A percentile compares a stretch with the other conserved stretches of the same genome.
These are phyloP conservation scores for Chloroceryle aenea DNA, from an alignment of 2,113 vertebrate species.

Conservation along the genomic window DNA sequence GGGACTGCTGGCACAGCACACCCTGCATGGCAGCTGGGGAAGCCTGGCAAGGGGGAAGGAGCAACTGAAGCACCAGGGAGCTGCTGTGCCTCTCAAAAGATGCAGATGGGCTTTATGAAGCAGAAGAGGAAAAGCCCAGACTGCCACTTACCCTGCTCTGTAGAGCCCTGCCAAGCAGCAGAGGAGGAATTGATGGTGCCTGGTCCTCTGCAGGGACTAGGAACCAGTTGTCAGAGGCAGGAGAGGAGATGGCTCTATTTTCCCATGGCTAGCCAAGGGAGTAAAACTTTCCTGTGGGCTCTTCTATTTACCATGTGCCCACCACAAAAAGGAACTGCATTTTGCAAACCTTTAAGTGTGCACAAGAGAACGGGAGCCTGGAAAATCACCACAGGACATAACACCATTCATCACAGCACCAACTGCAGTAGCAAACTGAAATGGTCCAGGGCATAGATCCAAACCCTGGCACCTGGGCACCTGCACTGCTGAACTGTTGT, in stretches of 20 bases:
- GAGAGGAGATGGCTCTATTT: neutral
- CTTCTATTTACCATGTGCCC: neutral
- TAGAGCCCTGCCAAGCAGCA: neutral
- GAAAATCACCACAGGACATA: neutral
- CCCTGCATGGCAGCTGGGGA: neutral
- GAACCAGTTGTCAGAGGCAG: neutral
- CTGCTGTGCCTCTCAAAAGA: neutral
- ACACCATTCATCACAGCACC: rapidly evolving
- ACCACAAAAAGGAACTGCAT: neutral
- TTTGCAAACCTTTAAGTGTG: neutral
- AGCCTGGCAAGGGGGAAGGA: neutral
- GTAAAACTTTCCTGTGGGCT: neutral
- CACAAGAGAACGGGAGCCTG: neutral
- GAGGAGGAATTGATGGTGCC: neutral
- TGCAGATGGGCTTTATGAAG: neutral
- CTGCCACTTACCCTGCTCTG: neutral
- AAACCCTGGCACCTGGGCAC: neutral
- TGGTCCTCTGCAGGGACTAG: too few species aligned
- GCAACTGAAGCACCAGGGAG: neutral
- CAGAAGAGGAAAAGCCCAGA: neutral
- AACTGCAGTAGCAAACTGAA: neutral
- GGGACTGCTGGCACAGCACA: neutral
- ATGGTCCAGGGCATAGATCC: neutral
- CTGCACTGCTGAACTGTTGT: neutral
- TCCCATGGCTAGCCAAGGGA: neutral